Percentiles rank a stretch among this genome's conserved stretches.
Conservation (phyloP, 2,797 vertebrate genomes). For the Netta rufina region DNA sequence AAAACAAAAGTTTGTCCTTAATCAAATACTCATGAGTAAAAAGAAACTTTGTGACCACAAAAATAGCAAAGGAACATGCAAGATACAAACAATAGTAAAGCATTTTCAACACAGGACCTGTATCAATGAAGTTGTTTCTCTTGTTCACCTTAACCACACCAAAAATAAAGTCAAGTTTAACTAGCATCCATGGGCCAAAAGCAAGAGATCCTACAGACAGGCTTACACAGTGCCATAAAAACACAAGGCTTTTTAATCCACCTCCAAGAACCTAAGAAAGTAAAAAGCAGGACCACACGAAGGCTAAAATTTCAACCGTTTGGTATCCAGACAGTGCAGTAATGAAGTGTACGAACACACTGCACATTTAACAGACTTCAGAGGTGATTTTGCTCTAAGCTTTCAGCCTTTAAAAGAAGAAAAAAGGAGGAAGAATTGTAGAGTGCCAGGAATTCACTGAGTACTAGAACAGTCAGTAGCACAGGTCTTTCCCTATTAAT, state of each 20-base stretch:
- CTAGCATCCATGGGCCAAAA: not conserved
- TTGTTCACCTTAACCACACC: not conserved
- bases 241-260: not conserved
- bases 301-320: not conserved
- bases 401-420: not conserved
- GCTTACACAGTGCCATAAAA: not conserved
- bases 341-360: not conserved
- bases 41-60: not conserved
- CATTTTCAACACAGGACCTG: not conserved
- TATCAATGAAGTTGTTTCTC: not conserved
- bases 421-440: not conserved
- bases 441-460: not conserved
- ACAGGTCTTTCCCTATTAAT: not conserved
- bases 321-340: not conserved
- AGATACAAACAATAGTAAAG: not conserved
- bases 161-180: slow-evolving; percentile 2
- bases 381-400: not conserved
- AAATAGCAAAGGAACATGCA: not conserved
- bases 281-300: not conserved
- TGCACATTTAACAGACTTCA: not conserved
- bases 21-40: not conserved
- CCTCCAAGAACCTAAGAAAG: not conserved
- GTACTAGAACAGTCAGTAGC: not conserved
- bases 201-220: not conserved
- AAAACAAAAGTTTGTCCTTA: not conserved